Evolutionary conservation across 1,140 invertebrate species (phyloP).

Genomic region (Triops cancriformis): DNA sequence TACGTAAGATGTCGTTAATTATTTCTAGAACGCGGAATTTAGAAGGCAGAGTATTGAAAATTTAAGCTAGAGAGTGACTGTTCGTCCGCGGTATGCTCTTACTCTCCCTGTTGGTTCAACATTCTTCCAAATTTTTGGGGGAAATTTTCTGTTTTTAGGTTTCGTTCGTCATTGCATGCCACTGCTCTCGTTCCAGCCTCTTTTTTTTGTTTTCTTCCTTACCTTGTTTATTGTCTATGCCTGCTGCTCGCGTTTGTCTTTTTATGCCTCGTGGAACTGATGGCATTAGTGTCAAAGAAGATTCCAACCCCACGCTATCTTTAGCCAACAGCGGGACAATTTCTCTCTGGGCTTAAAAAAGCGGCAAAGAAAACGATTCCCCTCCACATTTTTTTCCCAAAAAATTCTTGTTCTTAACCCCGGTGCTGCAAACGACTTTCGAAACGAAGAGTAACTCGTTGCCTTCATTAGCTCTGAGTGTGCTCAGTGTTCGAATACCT

Average conservation of each 20-base stretch:
- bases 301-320: not conserved
- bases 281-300: not conserved
- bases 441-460: not conserved
- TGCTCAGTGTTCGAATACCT: no score
- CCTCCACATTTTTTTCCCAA: not conserved
- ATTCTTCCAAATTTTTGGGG: not conserved
- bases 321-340: not conserved
- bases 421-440: no score
- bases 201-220: not conserved
- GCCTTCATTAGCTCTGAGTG: no score
- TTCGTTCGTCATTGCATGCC: not conserved
- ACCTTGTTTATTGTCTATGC: not conserved
- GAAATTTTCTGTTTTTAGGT: not conserved
- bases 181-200: not conserved
- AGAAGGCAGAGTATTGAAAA: no score
- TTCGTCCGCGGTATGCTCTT: no score
- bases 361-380: no score
- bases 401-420: no score
- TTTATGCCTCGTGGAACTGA: constrained; percentile 7
- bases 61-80: no score
- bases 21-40: no score
- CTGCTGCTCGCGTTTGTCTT: not conserved
- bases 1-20: no score
- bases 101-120: no score
- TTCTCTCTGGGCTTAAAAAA: no score